Evolutionary conservation across 2,797 vertebrate genomes (phyloP).

Genomic region (Intellagama lesueurii): DNA sequence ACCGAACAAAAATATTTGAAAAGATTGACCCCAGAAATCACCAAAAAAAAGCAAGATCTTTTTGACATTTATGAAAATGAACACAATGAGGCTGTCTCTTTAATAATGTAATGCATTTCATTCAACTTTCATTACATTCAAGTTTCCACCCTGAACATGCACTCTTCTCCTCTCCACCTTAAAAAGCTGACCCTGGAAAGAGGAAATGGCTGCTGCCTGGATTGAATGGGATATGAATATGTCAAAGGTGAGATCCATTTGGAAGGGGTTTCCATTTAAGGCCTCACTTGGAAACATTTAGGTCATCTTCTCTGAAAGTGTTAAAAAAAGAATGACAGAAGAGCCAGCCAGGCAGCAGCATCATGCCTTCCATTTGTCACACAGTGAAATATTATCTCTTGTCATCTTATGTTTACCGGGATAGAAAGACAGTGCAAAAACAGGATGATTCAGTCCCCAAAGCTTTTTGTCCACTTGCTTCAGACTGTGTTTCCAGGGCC

Average conservation of each 20-base stretch:
- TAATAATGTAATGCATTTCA: background rate
- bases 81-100: background rate
- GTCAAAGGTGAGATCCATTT: background rate
- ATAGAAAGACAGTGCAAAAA: background rate
- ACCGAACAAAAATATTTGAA: background rate
- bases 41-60: background rate
- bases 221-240: background rate
- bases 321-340: background rate
- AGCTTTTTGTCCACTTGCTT: background rate
- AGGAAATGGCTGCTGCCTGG: background rate
- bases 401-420: background rate
- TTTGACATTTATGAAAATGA: background rate
- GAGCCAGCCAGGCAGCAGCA: background rate
- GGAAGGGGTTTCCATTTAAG: background rate
- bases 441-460: background rate
- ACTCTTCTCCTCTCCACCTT: background rate
- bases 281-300: background rate
- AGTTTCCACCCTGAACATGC: background rate
- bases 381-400: conserved; percentile 1
- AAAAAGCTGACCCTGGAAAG: background rate
- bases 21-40: background rate
- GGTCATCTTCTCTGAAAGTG: background rate
- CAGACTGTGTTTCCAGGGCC: background rate
- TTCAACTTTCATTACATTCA: background rate
- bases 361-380: background rate